Evolutionary conservation across 2,113 vertebrate species (phyloP).

Genomic region (Progne subis): DNA sequence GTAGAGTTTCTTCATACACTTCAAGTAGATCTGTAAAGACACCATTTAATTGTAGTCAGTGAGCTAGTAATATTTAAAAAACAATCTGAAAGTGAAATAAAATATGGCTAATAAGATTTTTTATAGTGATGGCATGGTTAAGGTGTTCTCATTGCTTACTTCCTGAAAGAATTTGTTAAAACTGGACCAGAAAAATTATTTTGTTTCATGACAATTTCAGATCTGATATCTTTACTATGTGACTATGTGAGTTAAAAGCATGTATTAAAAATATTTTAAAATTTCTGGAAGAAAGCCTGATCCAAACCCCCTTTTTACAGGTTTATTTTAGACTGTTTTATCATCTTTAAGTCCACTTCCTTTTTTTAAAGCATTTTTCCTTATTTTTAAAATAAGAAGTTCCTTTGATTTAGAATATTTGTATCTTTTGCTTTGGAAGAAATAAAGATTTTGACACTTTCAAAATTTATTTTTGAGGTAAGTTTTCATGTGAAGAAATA

Average conservation of each 20-base stretch:
- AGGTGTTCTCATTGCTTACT: neutral
- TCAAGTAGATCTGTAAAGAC: slow-evolving; percentile 78
- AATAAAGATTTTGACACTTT: neutral
- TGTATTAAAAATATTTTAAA: neutral
- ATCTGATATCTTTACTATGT: neutral
- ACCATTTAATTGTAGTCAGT: neutral
- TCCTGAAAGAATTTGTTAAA: neutral
- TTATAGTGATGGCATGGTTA: neutral
- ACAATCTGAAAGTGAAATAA: neutral
- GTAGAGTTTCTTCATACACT: slow-evolving; percentile 82
- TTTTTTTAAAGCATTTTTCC: neutral
- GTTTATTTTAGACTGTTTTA: neutral
- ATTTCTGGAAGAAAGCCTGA: neutral
- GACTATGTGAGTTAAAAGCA: neutral
- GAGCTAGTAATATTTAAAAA: neutral
- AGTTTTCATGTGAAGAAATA: neutral
- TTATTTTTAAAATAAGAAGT: neutral
- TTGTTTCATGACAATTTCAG: neutral
- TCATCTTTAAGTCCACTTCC: neutral
- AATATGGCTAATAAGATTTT: neutral
- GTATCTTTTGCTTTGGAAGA: neutral
- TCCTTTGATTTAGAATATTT: neutral
- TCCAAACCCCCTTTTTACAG: neutral
- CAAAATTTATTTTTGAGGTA: neutral
- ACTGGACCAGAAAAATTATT: neutral